Evolutionary conservation across 2,113 vertebrate genomes (phyloP).

Genomic region (Telmatochromis sp.): DNA sequence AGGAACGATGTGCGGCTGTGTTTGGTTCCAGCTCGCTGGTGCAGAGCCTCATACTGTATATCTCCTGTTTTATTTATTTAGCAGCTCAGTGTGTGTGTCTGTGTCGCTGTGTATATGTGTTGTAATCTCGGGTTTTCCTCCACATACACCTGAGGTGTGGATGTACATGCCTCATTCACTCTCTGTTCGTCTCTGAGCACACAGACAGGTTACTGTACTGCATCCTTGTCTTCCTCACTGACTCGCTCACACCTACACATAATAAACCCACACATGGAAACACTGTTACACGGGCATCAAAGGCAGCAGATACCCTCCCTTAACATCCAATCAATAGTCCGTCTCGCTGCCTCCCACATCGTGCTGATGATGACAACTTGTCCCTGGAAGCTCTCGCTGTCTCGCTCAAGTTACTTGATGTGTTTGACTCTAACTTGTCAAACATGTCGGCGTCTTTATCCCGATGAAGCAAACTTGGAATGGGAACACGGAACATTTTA

Average conservation of each 20-base stretch:
- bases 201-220: background rate
- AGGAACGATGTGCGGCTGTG: background rate
- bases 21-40: background rate
- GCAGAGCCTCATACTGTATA: background rate
- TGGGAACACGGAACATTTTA: background rate
- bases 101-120: background rate
- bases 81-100: background rate
- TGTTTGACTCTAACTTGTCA: slow-evolving; percentile 7
- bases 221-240: background rate
- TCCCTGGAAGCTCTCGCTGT: background rate
- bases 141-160: background rate
- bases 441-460: background rate
- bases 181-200: background rate
- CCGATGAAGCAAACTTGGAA: background rate
- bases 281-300: background rate
- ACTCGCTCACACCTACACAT: background rate
- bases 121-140: background rate
- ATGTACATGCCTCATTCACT: background rate
- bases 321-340: background rate
- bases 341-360: slow-evolving; percentile 27
- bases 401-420: background rate
- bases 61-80: background rate
- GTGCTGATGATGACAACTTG: slow-evolving; percentile 14
- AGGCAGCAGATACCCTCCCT: background rate
- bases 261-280: background rate